Percentiles rank a stretch among this genome's conserved stretches.
phyloP scores from a whole-genome alignment of 1,140 invertebrate genomes.

The Hesperophylax magnus region DNA sequence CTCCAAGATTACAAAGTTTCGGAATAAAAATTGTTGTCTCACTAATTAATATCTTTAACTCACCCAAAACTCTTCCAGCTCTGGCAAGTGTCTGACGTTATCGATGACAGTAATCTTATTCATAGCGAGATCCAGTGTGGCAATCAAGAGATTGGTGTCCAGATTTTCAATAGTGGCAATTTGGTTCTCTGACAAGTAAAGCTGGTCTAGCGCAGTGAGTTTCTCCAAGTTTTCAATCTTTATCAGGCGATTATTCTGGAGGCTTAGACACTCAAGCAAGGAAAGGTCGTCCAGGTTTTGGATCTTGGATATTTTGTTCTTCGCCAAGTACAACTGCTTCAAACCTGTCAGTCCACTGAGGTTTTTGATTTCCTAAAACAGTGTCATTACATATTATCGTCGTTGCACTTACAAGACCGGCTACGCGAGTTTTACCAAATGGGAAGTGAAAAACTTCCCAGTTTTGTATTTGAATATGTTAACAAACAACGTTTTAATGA shows the following conservation, averaged over 20 bases:
- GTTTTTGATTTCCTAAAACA: slow-evolving; percentile 85
- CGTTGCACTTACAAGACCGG: too few relatives aligned
- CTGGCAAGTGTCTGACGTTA: slow-evolving; percentile 82
- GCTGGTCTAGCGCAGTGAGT: slow-evolving; percentile 83
- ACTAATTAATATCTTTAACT: slow-evolving; percentile 58
- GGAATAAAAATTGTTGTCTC: too few relatives aligned
- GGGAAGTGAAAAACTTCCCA: too few relatives aligned
- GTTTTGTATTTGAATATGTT: too few relatives aligned
- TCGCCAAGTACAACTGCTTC: slow-evolving; percentile 89
- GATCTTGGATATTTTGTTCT: slow-evolving; percentile 96
- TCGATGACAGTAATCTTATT: slow-evolving; percentile 90
- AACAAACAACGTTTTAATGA: too few relatives aligned
- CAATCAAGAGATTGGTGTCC: slow-evolving; percentile 78
- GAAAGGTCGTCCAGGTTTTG: slow-evolving; percentile 86
- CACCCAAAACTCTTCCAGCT: slow-evolving; percentile 96
- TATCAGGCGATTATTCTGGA: slow-evolving; percentile 92
- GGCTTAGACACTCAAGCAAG: slow-evolving; percentile 86
- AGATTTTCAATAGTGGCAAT: slow-evolving; percentile 84
- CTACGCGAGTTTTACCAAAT: too few relatives aligned
- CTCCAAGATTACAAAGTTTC: too few relatives aligned
- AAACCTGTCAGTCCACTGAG: slow-evolving; percentile 82
- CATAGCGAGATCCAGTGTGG: slow-evolving; percentile 91
- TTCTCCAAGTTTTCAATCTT: slow-evolving; percentile 90
- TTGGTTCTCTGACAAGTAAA: slow-evolving; percentile 97
- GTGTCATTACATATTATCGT: neutral